Evolutionary conservation across 2,888 invertebrate species (phyloP).

Genomic region (Iselma pallidipennis): DNA sequence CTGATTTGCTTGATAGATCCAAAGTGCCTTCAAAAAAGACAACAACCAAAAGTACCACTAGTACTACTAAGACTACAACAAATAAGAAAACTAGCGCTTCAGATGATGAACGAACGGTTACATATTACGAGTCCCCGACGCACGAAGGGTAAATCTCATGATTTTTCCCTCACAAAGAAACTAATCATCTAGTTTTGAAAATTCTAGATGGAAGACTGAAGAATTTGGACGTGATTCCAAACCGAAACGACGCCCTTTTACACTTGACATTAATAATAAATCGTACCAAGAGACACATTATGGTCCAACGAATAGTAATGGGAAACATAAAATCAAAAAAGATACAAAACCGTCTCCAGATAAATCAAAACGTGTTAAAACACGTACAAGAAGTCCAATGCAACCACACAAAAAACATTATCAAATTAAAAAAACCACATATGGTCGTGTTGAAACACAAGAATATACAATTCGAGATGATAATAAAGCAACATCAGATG

Average conservation of each 20-base stretch:
- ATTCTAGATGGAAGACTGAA: constrained; percentile 8
- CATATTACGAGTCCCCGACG: constrained; percentile 72
- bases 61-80: constrained; percentile 50
- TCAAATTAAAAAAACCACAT: constrained; percentile 37
- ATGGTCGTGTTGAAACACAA: neutral
- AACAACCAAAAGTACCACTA: constrained; percentile 28
- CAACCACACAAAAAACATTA: constrained; percentile 46
- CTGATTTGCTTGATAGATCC: constrained; percentile 52
- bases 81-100: constrained; percentile 49
- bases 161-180: constrained; percentile 35
- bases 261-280: constrained; percentile 71
- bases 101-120: constrained; percentile 59
- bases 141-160: constrained; percentile 65
- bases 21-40: constrained; percentile 46
- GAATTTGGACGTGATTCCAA: constrained; percentile 48
- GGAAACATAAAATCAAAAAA: constrained; percentile 28
- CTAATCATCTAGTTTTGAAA: neutral
- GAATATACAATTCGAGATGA: constrained; percentile 20
- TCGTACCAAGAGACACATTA: constrained; percentile 52
- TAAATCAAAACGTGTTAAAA: constrained; percentile 51
- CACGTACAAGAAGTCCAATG: constrained; percentile 53
- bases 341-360: constrained; percentile 41
- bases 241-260: constrained; percentile 73
- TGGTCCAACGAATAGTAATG: constrained; percentile 20
- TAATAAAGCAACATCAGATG: constrained; percentile 53